Conservation (phyloP, 2,888 invertebrate species). For the Beris chalybata region DNA sequence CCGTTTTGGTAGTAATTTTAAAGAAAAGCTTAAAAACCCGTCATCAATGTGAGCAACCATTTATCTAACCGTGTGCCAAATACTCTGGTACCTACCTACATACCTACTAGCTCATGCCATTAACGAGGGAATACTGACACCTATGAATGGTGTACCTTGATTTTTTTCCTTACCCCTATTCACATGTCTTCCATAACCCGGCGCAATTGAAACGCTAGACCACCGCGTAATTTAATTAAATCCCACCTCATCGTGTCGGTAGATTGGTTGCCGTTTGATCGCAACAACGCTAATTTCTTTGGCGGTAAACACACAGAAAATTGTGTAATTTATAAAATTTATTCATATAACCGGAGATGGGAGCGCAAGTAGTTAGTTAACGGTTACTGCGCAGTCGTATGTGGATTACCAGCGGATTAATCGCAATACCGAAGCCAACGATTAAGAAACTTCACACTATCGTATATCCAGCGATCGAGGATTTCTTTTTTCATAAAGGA, state of each 20-base stretch:
- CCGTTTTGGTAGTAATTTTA: no score
- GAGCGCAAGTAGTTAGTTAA: conserved; percentile 17
- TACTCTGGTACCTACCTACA: no score
- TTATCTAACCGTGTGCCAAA: no score
- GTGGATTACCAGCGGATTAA: conserved; percentile 10
- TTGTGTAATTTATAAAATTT: conserved; percentile 24
- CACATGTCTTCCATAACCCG: no score
- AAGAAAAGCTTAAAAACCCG: no score
- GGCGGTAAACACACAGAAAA: conserved; percentile 2
- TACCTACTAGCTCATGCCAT: no score
- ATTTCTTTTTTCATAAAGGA: background rate
- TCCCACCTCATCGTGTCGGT: conserved; percentile 17
- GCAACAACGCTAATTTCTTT: conserved; percentile 3
- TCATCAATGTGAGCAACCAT: no score
- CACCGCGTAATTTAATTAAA: conserved; percentile 22
- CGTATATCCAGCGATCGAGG: background rate
- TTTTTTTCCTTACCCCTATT: no score
- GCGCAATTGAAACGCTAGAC: background rate
- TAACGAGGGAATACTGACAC: no score
- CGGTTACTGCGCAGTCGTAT: conserved; percentile 2
- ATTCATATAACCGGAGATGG: background rate
- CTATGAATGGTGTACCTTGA: no score
- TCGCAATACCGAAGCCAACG: background rate
- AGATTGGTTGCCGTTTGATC: background rate
- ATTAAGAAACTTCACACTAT: background rate